A percentile compares a stretch with the other conserved stretches of the same genome.
These are phyloP conservation scores for Apodemia hepburni DNA, from an alignment of 2,888 invertebrate species.

Conservation along the genomic window DNA sequence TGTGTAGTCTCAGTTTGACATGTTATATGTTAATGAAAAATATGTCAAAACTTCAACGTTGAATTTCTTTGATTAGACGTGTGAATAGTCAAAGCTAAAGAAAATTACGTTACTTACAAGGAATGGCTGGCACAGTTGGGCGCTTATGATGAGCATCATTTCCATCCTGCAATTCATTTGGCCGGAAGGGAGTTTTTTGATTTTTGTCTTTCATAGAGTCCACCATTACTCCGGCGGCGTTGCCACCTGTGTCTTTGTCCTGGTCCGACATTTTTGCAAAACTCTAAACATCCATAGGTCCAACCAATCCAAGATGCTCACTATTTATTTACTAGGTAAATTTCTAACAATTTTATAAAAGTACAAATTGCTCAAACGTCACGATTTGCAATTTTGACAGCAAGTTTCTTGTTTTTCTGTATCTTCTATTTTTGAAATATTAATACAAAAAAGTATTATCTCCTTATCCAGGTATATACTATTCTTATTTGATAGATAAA, in stretches of 20 bases:
- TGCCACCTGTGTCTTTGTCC: constrained; percentile 48
- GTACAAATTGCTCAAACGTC: constrained; percentile 57
- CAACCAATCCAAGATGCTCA: constrained; percentile 41
- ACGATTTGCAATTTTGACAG: constrained; percentile 66
- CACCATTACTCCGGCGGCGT: constrained; percentile 43
- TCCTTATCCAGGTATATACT: not conserved
- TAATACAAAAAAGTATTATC: constrained; percentile 35
- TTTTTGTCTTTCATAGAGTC: constrained; percentile 46
- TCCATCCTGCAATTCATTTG: constrained; percentile 47
- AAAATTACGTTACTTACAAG: constrained; percentile 42
- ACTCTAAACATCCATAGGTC: constrained; percentile 55
- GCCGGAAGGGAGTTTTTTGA: constrained; percentile 46
- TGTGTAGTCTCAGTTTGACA: not conserved
- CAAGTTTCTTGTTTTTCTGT: constrained; percentile 49
- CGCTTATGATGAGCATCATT: constrained; percentile 49
- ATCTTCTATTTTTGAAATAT: constrained; percentile 61
- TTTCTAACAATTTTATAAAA: constrained; percentile 50
- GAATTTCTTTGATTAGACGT: not conserved
- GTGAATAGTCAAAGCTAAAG: constrained; percentile 13
- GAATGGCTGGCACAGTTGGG: constrained; percentile 52
- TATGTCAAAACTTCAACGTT: too few relatives aligned
- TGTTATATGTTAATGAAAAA: not conserved
- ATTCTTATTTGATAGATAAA: not conserved
- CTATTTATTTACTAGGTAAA: constrained; percentile 51
- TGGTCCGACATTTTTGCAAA: constrained; percentile 58